phyloP scores from a whole-genome alignment of 2,113 vertebrate species.

The Toxotes chatareus region DNA sequence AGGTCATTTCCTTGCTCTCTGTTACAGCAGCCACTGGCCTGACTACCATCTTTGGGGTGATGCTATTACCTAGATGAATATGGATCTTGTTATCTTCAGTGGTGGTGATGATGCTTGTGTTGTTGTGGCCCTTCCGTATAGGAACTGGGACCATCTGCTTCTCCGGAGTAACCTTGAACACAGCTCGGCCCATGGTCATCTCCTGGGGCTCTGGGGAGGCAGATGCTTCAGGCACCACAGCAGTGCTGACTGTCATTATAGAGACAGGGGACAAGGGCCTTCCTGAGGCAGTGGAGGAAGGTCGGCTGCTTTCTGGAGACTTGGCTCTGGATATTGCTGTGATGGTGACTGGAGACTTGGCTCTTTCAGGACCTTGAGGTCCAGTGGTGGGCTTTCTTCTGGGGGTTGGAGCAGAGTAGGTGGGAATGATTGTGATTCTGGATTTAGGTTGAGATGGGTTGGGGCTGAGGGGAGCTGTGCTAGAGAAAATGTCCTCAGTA shows the following conservation, averaged over 20 bases:
- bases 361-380: conserved; percentile 86
- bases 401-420: conserved; percentile 83
- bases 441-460: conserved; percentile 92
- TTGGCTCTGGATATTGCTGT: conserved; percentile 94
- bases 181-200: conserved; percentile 92
- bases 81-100: conserved; percentile 98
- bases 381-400: conserved; percentile 85
- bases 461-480: conserved; percentile 89
- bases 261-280: conserved; percentile 91
- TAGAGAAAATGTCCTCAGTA: conserved; percentile 91
- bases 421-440: conserved; percentile 95
- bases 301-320: conserved; percentile 85
- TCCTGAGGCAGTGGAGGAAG: conserved; percentile 75
- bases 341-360: conserved; percentile 94
- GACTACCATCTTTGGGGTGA: conserved; percentile 88
- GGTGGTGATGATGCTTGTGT: conserved; percentile 90
- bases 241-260: conserved; percentile 91
- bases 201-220: conserved; percentile 90
- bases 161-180: conserved; percentile 96
- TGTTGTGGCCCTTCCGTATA: conserved; percentile 89
- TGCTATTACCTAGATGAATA: conserved; percentile 90
- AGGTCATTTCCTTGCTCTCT: conserved; percentile 88
- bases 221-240: conserved; percentile 84
- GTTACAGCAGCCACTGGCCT: conserved; percentile 83
- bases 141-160: conserved; percentile 91